Evolutionary conservation across 2,113 vertebrate species (phyloP), one percentile per base, ranked within the genome.

Genomic region (Microcebus murinus): DNA sequence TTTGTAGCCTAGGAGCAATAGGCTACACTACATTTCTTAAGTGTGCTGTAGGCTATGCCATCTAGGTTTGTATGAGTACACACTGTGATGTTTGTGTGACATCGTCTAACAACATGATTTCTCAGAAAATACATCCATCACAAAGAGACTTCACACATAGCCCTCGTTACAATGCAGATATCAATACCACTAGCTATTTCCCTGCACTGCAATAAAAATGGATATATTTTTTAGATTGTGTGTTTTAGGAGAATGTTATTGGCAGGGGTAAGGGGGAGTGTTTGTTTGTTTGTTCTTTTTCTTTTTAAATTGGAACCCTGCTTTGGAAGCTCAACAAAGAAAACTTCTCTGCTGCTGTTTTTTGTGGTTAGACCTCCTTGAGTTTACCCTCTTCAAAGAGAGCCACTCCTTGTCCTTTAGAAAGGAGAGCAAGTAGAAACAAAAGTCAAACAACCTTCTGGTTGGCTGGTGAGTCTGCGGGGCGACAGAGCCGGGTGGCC

Each of bases 361-460:
- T 93, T 48, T 96, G 91, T 52, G 95, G 83, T 70, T 52, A 93
- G 97, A 94, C 85, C 80, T 39, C 27, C 52, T 57, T 18, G 27
- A 84, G 4, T 34, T 95, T 45, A 71, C 90, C 82, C 36, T 67
- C 77, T 96, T 91, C 68, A 91, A 79, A 89, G 84, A 79, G 20
- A 95, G 87, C 14, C 89, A 59, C 59, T 88, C 91, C 95, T 67
- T 90, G 77, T 86, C 36, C 65, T 88, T 87, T 77, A 80, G 84
- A 81, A 15, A 39, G 86, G 48, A 48, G 25, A 7, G 68, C 73
- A 48, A 96, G 39, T 2, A 55, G 67, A 90, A 71, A 31, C 29
- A 52, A 90, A 95, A 85, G 29, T 52, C 90, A 81, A 77, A 74
- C 31, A 48, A 63, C 42, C 31, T 29, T 50, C 61, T 12, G 27